Conservation (phyloP, 1,140 invertebrate genomes). For the Aricia agestis region DNA sequence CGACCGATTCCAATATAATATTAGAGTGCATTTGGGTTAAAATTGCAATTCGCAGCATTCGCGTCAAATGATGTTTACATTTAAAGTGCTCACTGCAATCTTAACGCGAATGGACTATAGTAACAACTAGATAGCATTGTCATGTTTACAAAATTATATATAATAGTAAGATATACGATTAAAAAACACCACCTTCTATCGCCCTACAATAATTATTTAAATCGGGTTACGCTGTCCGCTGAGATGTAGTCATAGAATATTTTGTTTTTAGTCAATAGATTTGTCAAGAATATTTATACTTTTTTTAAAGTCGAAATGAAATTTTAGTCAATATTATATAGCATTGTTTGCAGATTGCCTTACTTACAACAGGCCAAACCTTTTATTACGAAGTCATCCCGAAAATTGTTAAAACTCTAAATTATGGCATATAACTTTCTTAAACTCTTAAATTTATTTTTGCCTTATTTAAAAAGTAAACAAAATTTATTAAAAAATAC, state of each 20-base stretch:
- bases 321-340: neutral
- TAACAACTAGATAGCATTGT: neutral
- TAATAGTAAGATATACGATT: neutral
- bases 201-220: neutral
- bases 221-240: neutral
- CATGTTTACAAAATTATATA: conserved; percentile 12
- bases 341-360: neutral
- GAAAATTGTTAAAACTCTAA: neutral
- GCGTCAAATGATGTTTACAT: too few species aligned
- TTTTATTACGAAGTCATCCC: neutral
- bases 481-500: neutral
- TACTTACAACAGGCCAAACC: too few species aligned
- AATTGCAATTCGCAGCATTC: too few species aligned
- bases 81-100: too few species aligned
- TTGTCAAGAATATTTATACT: neutral
- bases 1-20: neutral
- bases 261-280: neutral
- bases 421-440: neutral
- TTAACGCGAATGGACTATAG: too few species aligned
- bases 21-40: too few species aligned
- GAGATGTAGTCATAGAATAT: neutral
- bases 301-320: neutral
- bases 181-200: neutral
- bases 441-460: neutral
- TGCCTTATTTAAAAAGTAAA: neutral